A percentile compares a stretch with the other conserved stretches of the same genome.
Conservation (phyloP, 2,888 invertebrate genomes). For the Halictus quadricinctus region DNA sequence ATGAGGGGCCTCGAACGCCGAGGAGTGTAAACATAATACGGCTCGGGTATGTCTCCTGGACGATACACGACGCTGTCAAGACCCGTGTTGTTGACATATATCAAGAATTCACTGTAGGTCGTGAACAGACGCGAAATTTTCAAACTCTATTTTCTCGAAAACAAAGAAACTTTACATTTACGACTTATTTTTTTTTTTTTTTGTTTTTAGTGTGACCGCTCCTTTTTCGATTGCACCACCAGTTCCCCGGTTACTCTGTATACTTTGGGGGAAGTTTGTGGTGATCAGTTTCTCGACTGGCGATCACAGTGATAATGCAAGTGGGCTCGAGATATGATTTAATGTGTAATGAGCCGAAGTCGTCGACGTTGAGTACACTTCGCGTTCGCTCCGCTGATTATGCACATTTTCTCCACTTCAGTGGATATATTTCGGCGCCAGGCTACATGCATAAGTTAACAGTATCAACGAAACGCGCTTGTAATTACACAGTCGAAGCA, state of each 20-base stretch:
- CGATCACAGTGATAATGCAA: not conserved
- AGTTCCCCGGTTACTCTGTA: not conserved
- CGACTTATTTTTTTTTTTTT: not conserved
- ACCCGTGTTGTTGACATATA: too few relatives aligned
- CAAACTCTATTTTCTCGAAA: not conserved
- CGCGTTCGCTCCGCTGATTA: not conserved
- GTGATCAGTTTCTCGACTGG: not conserved
- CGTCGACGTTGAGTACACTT: too few relatives aligned
- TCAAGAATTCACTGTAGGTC: too few relatives aligned
- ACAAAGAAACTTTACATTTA: not conserved
- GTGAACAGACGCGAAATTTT: too few relatives aligned
- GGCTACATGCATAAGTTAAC: conserved; percentile 30
- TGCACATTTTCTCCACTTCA: not conserved
- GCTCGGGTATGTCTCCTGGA: too few relatives aligned
- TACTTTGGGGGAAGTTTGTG: not conserved
- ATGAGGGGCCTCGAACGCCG: too few relatives aligned
- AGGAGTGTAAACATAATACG: too few relatives aligned
- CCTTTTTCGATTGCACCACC: not conserved
- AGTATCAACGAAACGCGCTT: conserved; percentile 24
- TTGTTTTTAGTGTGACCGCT: not conserved
- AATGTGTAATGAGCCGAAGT: not conserved
- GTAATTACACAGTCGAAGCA: conserved; percentile 37
- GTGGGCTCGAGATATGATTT: not conserved
- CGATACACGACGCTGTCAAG: too few relatives aligned
- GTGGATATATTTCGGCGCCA: not conserved